Evolutionary conservation across 2,113 vertebrate species (phyloP), one percentile per base, ranked within the genome.

Genomic region (human (Homo sapiens)): DNA sequence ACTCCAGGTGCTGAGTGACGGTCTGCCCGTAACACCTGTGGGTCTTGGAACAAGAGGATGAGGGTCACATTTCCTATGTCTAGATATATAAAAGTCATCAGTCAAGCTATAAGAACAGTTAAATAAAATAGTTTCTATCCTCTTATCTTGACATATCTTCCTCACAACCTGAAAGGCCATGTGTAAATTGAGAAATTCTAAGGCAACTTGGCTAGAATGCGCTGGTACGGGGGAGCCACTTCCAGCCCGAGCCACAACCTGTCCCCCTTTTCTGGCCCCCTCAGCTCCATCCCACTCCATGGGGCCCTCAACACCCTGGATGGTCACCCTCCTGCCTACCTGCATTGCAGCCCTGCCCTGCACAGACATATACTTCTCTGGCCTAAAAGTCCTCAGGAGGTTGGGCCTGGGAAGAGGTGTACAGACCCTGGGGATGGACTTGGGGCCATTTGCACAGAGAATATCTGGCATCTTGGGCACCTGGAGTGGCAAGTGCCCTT

Each of bases 41-140:
- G 68, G 5, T 1, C 38, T 82, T 64, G 79, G 40, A 57, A 66
- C 1, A 20, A 38, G 32, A 48, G 13, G 22, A 35, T 8, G 11
- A 55, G 5, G 45, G 23, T 7, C 16, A 9, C 5, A 2, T 73
- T 13, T 3, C 11, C 1, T 25, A 6, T 35, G 4, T 45, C 66
- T 32, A 45, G 35, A 38, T 52, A 43, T 20, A 92, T 78, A 35
- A 64, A 90, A 93, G 55, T 78, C 83, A 20, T 27, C 32, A 45
- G 38, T 38, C 52, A 75, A 93, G 10, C 79, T 79, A 66, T 79
- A 76, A 70, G 20, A 76, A 40, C 64, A 72, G 13, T 52, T 75
- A 35, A 32, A n/a, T 45, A 45, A 45, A 45, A 45, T 20, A 55
- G 52, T 82, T 45, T 84, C 38, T 80, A 5, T 11, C 12, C 38